Evolutionary conservation across 2,888 invertebrate species (phyloP), one percentile per base, ranked within the genome.

Genomic region (Lithosia quadra): DNA sequence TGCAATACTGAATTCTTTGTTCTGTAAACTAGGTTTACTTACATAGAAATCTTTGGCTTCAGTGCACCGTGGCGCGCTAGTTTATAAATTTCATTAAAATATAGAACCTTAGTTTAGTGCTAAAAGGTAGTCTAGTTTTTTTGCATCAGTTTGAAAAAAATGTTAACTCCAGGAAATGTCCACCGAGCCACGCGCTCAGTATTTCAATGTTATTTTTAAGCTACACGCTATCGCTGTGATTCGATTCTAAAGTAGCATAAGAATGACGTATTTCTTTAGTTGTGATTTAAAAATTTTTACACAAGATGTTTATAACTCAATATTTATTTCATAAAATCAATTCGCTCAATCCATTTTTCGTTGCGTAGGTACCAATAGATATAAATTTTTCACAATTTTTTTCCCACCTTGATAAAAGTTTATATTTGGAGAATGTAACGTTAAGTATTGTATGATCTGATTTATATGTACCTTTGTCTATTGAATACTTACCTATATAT

Each of bases 321-420:
- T 49, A 49, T 49, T 49, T 33, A 60, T 69, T 39, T 36, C 24
- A 10, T 33, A 43, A 39, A 1, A 4, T 60, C 22, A 55, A 43
- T 62, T 67, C 59, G 61, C 49, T 21, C 9, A 53, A 66, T 64
- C 39, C 24, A 71, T 61, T 67, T 71, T 72, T 24, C 43, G 67
- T 78, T 77, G 76, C 71, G 49, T n/a, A 9, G 0, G 71, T 28
- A 28, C 28, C 28, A 28, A 28, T 28, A 28, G 5, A 4, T 28
- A 28, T 28, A 75, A 73, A 55, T 60, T 63, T 65, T 60, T 67
- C 69, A n/a, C 63, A 56, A 70, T 60, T 76, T 60, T 49, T 64
- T 74, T 65, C 75, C 80, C 80, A 80, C 78, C 73, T 71, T 66
- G n/a, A 58, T 67, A 63, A 67, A 49, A 60, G 10, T 39, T 60